Base-by-base conservation (phyloP, 2,888 invertebrate genomes). In the Drosophila silvestris region DNA sequence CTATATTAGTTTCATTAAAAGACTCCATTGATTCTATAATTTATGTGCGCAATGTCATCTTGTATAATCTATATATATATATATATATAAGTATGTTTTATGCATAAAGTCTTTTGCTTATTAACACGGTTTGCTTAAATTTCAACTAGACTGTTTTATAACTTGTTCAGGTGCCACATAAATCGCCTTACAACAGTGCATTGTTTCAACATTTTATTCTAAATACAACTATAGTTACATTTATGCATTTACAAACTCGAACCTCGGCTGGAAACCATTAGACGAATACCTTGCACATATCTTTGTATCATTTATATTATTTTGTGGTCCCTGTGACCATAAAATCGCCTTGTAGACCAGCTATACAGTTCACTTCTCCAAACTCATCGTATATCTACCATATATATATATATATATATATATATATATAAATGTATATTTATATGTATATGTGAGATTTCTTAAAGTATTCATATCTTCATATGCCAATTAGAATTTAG, bases 321-420 rank as follows among this genome's bases (percentile, higher is more conserved):
- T 19, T 64, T 79, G 79, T 86, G 86, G 86, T 86, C 86, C 86
- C 90, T 81, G 73, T 77, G 90, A 82, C 81, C 81, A 74, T 71
- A 54, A 64, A 70, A 75, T 52, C 63, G 78, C 74, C 74, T 70
- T 58, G 39, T 54, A 77, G 74, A 70, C 75, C 70, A 75, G 47
- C 72, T 80, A 57, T 76, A 69, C 66, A 81, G 77, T 81, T 74
- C 74, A 70, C 70, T 69, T 71, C 56, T 33, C 39, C 62, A 50
- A 77, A 35, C 35, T 28, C 59, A 33, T 54, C 35, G 22, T 78
- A 75, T 72, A 80, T 65, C 54, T 80, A 70, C 76, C 64, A 53
- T 73, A 67, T 75, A 69, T 69, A 65, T 76, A 67, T 59, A 54
- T 82, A 62, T 73, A 26, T 26, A 22, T 22, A 22, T 22, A 26